phyloP scores from a whole-genome alignment of 2,797 vertebrate genomes.

The Sebastes iracundus region DNA sequence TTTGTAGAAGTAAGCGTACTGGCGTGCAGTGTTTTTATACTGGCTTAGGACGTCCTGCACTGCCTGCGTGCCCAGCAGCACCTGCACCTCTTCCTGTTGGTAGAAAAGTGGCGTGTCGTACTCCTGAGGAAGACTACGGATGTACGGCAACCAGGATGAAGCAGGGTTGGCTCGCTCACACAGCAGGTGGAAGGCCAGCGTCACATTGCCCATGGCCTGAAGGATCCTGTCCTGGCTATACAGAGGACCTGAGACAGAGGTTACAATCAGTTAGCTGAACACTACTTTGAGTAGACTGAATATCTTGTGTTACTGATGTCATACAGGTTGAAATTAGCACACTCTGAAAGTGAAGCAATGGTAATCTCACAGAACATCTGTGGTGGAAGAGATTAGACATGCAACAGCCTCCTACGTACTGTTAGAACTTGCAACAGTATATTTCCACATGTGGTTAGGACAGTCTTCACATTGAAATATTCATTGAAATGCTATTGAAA shows the following conservation, averaged over 20 bases:
- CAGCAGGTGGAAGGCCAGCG: slow-evolving; percentile 94
- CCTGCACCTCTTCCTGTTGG: slow-evolving; percentile 92
- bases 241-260: slow-evolving; percentile 84
- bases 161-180: slow-evolving; percentile 90
- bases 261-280: not conserved
- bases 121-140: slow-evolving; percentile 91
- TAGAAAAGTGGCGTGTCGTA: slow-evolving; percentile 96
- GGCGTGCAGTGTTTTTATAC: slow-evolving; percentile 97
- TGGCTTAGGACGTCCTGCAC: slow-evolving; percentile 95
- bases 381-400: not conserved
- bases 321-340: not conserved
- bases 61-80: slow-evolving; percentile 94
- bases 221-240: slow-evolving; percentile 96
- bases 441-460: not conserved
- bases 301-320: not conserved
- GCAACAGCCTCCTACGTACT: not conserved
- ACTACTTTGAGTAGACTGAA: not conserved
- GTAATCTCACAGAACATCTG: not conserved
- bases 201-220: slow-evolving; percentile 98
- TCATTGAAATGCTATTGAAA: not conserved
- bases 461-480: not conserved
- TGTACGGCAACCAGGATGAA: slow-evolving; percentile 95
- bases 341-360: not conserved
- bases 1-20: slow-evolving; percentile 99
- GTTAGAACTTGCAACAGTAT: not conserved